These are phyloP conservation scores for Drosophila rellima DNA, from an alignment of 2,888 invertebrate genomes.

Conservation along the genomic window DNA sequence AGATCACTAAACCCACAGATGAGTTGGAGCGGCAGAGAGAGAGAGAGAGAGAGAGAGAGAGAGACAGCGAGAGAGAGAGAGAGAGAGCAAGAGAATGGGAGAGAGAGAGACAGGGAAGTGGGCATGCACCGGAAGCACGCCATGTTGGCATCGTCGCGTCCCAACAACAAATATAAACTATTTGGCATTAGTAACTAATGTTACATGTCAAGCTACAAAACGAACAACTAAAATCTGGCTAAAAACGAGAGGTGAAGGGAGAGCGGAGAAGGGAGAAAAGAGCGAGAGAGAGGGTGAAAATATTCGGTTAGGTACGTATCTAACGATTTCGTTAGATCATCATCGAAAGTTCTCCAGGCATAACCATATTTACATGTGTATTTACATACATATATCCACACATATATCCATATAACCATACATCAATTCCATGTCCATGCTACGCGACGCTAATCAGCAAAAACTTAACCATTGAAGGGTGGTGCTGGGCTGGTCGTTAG, in stretches of 20 bases:
- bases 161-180: constrained; percentile 59
- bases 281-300: not conserved
- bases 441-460: constrained; percentile 3
- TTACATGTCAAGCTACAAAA: constrained; percentile 33
- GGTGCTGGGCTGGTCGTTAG: constrained; percentile 27
- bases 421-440: constrained; percentile 13
- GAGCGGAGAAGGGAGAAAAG: not conserved
- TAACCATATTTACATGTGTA: not conserved
- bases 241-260: too few species aligned
- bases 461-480: not conserved
- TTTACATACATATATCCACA: not conserved
- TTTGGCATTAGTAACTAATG: constrained; percentile 54
- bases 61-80: not conserved
- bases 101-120: not conserved
- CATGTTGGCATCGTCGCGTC: constrained; percentile 61
- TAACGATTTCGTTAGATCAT: constrained; percentile 48
- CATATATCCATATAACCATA: not conserved
- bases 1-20: constrained; percentile 5
- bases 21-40: not conserved
- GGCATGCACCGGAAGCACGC: constrained; percentile 65
- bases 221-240: too few species aligned
- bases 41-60: not conserved
- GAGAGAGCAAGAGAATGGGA: not conserved
- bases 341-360: constrained; percentile 15
- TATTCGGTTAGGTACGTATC: not conserved